These are phyloP conservation scores for Heliconius hortense DNA, from an alignment of 2,888 invertebrate species.

Conservation along the genomic window DNA sequence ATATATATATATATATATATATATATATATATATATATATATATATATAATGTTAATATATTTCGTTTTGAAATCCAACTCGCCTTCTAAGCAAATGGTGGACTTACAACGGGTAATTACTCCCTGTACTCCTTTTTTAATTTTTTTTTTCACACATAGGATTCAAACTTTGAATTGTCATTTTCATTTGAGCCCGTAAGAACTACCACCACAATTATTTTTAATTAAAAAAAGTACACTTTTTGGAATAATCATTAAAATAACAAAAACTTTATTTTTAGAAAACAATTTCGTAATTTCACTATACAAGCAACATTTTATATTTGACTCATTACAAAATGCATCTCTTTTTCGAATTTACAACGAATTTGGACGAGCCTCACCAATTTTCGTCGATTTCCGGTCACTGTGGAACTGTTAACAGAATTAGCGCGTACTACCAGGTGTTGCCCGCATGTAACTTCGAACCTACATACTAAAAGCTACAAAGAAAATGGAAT, in stretches of 20 bases:
- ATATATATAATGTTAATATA: too few species aligned
- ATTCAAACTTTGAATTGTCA: too few species aligned
- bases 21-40: too few species aligned
- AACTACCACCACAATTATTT: too few species aligned
- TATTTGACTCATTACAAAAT: neutral
- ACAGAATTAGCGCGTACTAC: slow-evolving; percentile 49
- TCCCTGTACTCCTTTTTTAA: too few species aligned
- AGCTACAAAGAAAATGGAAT: neutral
- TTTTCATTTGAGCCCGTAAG: too few species aligned
- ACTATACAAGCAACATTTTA: neutral
- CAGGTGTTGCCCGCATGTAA: slow-evolving; percentile 38
- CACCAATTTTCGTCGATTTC: slow-evolving; percentile 36
- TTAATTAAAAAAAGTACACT: too few species aligned
- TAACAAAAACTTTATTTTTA: neutral
- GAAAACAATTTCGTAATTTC: neutral
- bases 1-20: too few species aligned
- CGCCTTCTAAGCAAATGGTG: too few species aligned
- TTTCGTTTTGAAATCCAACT: too few species aligned
- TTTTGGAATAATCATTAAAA: neutral
- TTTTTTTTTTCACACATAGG: too few species aligned
- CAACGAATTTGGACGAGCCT: slow-evolving; percentile 15
- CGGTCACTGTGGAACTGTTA: slow-evolving; percentile 40
- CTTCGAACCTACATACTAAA: slow-evolving; percentile 19
- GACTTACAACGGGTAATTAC: too few species aligned
- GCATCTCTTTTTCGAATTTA: slow-evolving; percentile 28